Percentiles rank a stretch among this genome's conserved stretches.
These are phyloP conservation scores for Erynnis tages DNA, from an alignment of 2,888 invertebrate genomes.

Conservation along the genomic window DNA sequence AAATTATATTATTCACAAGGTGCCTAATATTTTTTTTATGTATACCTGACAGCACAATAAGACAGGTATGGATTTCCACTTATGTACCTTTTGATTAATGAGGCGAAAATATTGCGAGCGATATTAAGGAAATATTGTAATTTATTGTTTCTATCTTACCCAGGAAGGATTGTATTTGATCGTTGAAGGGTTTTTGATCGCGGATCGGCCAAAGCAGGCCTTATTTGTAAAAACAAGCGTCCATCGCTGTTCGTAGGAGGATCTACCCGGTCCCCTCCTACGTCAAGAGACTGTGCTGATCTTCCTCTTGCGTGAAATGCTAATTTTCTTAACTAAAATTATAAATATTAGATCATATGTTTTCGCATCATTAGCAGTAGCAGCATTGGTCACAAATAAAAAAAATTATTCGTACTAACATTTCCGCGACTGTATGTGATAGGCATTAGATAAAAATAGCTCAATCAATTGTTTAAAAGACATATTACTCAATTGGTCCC, in stretches of 20 bases:
- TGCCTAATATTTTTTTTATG: too few relatives aligned
- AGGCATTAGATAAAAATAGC: slow-evolving; percentile 61
- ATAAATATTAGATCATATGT: slow-evolving; percentile 11
- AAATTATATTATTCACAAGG: too few relatives aligned
- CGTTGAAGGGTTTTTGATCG: slow-evolving; percentile 57
- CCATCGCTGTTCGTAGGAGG: slow-evolving; percentile 62
- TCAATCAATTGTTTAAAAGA: slow-evolving; percentile 40
- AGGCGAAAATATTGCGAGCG: too few relatives aligned
- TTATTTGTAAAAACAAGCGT: slow-evolving; percentile 69
- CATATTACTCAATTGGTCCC: slow-evolving; percentile 55
- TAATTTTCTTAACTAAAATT: slow-evolving; percentile 64
- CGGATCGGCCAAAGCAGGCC: slow-evolving; percentile 69
- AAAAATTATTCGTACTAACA: slow-evolving; percentile 48
- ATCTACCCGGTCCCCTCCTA: slow-evolving; percentile 52
- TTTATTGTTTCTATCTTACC: slow-evolving; percentile 45
- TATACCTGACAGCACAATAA: too few relatives aligned
- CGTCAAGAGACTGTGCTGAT: slow-evolving; percentile 73
- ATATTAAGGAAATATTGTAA: too few relatives aligned
- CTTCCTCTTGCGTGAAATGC: slow-evolving; percentile 74
- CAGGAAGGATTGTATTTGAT: slow-evolving; percentile 75
- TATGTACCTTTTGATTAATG: too few relatives aligned
- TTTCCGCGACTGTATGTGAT: slow-evolving; percentile 72
- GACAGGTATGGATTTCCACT: too few relatives aligned
- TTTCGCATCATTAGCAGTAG: slow-evolving; percentile 1
- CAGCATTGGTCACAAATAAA: slow-evolving; percentile 1